phyloP scores from a whole-genome alignment of 1,140 invertebrate genomes.

The Anoplophora glabripennis region DNA sequence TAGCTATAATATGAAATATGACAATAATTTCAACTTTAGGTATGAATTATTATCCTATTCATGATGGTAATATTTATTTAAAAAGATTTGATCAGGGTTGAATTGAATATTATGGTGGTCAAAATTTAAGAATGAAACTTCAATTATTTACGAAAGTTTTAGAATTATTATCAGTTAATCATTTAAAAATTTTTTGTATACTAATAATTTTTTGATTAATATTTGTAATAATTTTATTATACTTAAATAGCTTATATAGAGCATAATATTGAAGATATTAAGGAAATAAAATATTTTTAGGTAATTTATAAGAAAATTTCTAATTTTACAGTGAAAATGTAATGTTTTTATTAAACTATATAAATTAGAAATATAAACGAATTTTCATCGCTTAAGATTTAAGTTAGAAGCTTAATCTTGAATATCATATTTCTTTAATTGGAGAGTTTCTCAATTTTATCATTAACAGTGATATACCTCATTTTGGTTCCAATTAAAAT shows the following conservation, averaged over 20 bases:
- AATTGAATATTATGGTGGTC: constrained; percentile 30
- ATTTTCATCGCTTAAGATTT: too few relatives aligned
- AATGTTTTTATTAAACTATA: constrained; percentile 58
- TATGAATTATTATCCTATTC: too few relatives aligned
- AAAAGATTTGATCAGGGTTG: too few relatives aligned
- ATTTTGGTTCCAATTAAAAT: constrained; percentile 49
- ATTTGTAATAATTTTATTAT: constrained; percentile 45
- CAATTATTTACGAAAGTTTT: constrained; percentile 8
- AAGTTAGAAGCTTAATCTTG: too few relatives aligned
- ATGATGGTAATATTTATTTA: too few relatives aligned
- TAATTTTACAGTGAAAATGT: constrained; percentile 61
- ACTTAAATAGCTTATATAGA: constrained; percentile 61
- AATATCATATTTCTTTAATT: too few relatives aligned
- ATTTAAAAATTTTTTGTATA: constrained; percentile 50
- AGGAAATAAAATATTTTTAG: constrained; percentile 51
- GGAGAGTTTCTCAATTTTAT: too few relatives aligned
- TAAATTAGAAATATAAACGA: too few relatives aligned
- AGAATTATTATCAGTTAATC: constrained; percentile 26
- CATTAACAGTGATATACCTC: too few relatives aligned
- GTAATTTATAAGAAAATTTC: constrained; percentile 29
- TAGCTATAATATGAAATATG: too few relatives aligned
- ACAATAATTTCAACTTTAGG: too few relatives aligned
- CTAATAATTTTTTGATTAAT: constrained; percentile 47
- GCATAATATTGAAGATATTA: constrained; percentile 60
- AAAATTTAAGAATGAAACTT: constrained; percentile 13